These are phyloP conservation scores for Carassius gibelio DNA, from an alignment of 2,113 vertebrate species.

Conservation along the genomic window DNA sequence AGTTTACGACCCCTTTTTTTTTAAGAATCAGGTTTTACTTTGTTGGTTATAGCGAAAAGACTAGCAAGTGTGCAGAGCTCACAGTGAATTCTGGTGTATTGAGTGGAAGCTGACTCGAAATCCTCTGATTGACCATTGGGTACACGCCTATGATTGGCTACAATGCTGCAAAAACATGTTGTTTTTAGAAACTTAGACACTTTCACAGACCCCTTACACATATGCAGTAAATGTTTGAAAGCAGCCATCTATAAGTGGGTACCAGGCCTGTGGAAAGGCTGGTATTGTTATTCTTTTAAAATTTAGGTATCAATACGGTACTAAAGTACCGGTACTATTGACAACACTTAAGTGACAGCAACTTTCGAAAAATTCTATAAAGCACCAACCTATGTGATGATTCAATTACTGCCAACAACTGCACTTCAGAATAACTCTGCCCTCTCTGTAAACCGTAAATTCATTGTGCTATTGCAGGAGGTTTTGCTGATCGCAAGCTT, in stretches of 20 bases:
- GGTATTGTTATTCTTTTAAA: neutral
- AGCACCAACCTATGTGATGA: conserved; percentile 1
- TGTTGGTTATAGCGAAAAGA: neutral
- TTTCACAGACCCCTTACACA: too few relatives aligned
- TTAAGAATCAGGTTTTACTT: too few relatives aligned
- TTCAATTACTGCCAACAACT: conserved; percentile 45
- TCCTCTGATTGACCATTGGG: neutral
- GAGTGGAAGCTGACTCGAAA: neutral
- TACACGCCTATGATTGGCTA: neutral
- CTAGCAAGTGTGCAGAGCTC: neutral
- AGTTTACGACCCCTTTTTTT: too few relatives aligned
- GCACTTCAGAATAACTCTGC: conserved; percentile 47
- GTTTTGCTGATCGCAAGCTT: conserved; percentile 41
- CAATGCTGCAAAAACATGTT: neutral
- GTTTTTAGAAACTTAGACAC: neutral
- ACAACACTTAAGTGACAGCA: neutral
- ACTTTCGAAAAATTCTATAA: neutral
- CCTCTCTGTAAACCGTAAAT: conserved; percentile 19
- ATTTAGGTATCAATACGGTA: neutral
- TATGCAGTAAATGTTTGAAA: too few relatives aligned
- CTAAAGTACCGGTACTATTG: too few relatives aligned
- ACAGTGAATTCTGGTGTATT: neutral
- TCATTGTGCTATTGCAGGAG: conserved; percentile 36
- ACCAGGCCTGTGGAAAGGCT: neutral
- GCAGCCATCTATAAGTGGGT: neutral